These are phyloP conservation scores for Nematopogon swammerdamellus DNA, from an alignment of 2,888 invertebrate species.

Conservation along the genomic window DNA sequence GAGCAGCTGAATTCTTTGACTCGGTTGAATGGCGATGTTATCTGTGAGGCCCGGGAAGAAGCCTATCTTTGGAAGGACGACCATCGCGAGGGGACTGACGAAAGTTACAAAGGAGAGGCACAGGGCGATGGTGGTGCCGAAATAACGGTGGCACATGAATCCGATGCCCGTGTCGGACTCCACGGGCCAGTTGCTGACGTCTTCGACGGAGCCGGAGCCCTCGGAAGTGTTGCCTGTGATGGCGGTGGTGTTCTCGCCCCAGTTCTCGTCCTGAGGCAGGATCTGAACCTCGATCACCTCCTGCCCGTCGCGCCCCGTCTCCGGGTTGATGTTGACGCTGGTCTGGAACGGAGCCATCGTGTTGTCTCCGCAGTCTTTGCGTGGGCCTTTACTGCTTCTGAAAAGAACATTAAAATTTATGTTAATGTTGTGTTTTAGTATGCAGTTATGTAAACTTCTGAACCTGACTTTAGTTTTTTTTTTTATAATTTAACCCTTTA, in stretches of 20 bases:
- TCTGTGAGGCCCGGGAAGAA: constrained; percentile 74
- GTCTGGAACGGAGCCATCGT: constrained; percentile 87
- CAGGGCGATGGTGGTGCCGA: constrained; percentile 77
- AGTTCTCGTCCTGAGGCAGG: constrained; percentile 94
- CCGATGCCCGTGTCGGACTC: constrained; percentile 69
- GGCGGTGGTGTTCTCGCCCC: constrained; percentile 98
- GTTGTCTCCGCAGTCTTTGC: constrained; percentile 57
- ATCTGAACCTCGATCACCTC: constrained; percentile 96
- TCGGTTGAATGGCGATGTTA: constrained; percentile 66
- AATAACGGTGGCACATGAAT: constrained; percentile 76
- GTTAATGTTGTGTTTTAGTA: too few relatives aligned
- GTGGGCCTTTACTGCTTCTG: constrained; percentile 64
- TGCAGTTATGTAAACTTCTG: too few relatives aligned
- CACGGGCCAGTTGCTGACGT: constrained; percentile 80
- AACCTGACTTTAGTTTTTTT: too few relatives aligned
- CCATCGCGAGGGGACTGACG: constrained; percentile 92
- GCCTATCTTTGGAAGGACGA: constrained; percentile 87
- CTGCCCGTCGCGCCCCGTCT: constrained; percentile 74
- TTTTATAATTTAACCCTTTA: too few relatives aligned
- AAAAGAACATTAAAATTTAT: constrained; percentile 15
- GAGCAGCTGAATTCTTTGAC: constrained; percentile 65
- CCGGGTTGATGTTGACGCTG: constrained; percentile 76
- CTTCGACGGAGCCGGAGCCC: constrained; percentile 91
- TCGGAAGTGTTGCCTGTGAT: constrained; percentile 96
- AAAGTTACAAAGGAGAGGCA: constrained; percentile 81